A percentile compares a stretch with the other conserved stretches of the same genome.
Conservation (phyloP, 2,797 vertebrate genomes). For the Pangasius macronema region DNA sequence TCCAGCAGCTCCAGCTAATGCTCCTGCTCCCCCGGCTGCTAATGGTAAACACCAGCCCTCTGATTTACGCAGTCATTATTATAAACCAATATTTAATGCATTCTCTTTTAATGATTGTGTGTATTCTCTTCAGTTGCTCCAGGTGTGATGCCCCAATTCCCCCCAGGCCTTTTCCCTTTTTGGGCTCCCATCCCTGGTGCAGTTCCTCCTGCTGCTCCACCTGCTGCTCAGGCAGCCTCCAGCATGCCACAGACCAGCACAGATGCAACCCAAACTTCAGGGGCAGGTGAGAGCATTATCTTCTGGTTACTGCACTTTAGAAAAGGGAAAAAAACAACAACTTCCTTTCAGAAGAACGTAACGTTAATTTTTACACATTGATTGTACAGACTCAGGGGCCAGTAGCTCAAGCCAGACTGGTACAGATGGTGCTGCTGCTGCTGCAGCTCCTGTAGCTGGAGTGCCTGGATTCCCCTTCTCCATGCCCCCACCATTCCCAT, state of each 20-base stretch:
- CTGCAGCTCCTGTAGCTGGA: constrained; percentile 63
- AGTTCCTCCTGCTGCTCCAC: constrained; percentile 62
- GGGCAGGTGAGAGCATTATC: constrained; percentile 66
- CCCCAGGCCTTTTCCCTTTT: constrained; percentile 90
- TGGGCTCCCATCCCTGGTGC: constrained; percentile 92
- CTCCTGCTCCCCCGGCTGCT: constrained; percentile 76
- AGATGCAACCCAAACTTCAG: constrained; percentile 58
- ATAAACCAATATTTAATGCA: background rate
- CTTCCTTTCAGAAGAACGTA: background rate
- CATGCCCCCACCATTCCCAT: constrained; percentile 82
- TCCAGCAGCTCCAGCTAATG: constrained; percentile 65
- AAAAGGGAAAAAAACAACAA: background rate
- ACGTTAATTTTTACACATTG: background rate
- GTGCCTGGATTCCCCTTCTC: constrained; percentile 84
- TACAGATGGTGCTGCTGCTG: constrained; percentile 61
- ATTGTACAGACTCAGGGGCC: constrained; percentile 58
- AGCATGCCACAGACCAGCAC: constrained; percentile 64
- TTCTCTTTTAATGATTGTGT: background rate
- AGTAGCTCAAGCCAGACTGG: constrained; percentile 65
- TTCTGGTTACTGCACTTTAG: background rate
- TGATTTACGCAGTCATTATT: background rate
- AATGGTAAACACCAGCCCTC: constrained; percentile 72
- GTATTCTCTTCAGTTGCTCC: constrained; percentile 76
- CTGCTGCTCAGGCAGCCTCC: constrained; percentile 52
- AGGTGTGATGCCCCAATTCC: constrained; percentile 90